Conservation (phyloP, 2,113 vertebrate genomes). For the Thryonomys swinderianus region DNA sequence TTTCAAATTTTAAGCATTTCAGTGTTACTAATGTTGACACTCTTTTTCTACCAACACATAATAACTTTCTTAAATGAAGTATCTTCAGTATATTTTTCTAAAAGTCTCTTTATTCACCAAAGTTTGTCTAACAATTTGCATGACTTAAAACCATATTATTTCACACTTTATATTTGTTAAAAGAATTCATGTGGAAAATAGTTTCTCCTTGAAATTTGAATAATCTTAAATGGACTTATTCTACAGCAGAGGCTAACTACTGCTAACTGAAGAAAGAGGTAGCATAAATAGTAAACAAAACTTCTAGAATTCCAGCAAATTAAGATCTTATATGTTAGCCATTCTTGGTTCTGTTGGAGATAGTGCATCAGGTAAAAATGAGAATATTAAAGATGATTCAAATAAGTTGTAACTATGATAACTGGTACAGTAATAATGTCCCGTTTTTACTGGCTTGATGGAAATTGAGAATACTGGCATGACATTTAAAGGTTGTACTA, state of each 20-base stretch:
- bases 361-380: neutral
- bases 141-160: slow-evolving; percentile 41
- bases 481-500: neutral
- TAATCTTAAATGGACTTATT: slow-evolving; percentile 38
- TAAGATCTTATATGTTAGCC: neutral
- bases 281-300: slow-evolving; percentile 7
- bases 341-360: slow-evolving; percentile 21
- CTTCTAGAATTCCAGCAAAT: slow-evolving; percentile 1
- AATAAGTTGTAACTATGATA: too few species aligned
- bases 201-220: slow-evolving; percentile 29
- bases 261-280: slow-evolving; percentile 13
- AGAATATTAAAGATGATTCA: neutral
- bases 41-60: slow-evolving; percentile 58
- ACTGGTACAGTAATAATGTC: neutral
- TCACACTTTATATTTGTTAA: neutral
- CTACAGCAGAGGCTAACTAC: slow-evolving; percentile 22
- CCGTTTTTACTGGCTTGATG: slow-evolving; percentile 30
- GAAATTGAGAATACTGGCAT: neutral
- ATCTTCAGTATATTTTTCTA: neutral
- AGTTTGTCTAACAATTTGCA: slow-evolving; percentile 42
- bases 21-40: neutral
- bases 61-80: slow-evolving; percentile 29
- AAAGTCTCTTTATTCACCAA: slow-evolving; percentile 62
- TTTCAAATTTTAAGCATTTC: slow-evolving; percentile 75
- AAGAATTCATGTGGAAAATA: slow-evolving; percentile 47